Percentiles rank a stretch among this genome's conserved stretches.
Conservation (phyloP, 2,797 vertebrate genomes). For the Poeciliopsis presidionis region DNA sequence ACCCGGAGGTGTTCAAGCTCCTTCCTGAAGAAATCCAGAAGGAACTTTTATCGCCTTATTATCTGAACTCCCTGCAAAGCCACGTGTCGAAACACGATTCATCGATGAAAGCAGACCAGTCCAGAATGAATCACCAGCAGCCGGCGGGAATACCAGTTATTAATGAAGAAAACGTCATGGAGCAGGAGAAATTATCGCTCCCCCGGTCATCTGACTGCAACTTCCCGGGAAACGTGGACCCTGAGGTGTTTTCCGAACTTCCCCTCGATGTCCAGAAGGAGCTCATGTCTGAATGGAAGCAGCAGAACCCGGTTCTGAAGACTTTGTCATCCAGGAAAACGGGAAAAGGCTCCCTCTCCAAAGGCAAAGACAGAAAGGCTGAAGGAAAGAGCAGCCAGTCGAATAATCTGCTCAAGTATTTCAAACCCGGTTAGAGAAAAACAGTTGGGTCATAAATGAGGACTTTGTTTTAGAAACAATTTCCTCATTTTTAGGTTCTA, state of each 20-base stretch:
- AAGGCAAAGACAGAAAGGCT: slow-evolving; percentile 71
- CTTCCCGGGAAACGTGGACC: slow-evolving; percentile 84
- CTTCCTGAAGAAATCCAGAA: slow-evolving; percentile 87
- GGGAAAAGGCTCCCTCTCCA: slow-evolving; percentile 44
- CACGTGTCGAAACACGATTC: slow-evolving; percentile 2
- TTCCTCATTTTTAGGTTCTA: neutral
- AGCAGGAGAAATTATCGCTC: slow-evolving; percentile 16
- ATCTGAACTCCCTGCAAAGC: slow-evolving; percentile 16
- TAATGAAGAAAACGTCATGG: slow-evolving; percentile 9
- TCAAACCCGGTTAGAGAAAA: slow-evolving; percentile 75
- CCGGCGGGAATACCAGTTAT: slow-evolving; percentile 3
- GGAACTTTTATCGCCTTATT: slow-evolving; percentile 77
- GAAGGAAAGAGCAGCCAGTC: slow-evolving; percentile 54
- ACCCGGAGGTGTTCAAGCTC: slow-evolving; percentile 85
- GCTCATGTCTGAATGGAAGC: slow-evolving; percentile 86
- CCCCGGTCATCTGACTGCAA: slow-evolving; percentile 40
- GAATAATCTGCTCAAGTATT: slow-evolving; percentile 84
- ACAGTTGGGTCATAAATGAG: neutral
- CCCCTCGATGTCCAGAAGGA: slow-evolving; percentile 84
- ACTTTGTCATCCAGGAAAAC: slow-evolving; percentile 52
- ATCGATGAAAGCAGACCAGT: neutral
- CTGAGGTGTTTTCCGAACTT: slow-evolving; percentile 84
- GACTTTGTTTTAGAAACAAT: neutral
- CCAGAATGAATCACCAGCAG: neutral
- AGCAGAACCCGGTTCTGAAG: slow-evolving; percentile 65